Conservation (phyloP, 2,113 vertebrate species). For the Rhinichthys klamathensis region DNA sequence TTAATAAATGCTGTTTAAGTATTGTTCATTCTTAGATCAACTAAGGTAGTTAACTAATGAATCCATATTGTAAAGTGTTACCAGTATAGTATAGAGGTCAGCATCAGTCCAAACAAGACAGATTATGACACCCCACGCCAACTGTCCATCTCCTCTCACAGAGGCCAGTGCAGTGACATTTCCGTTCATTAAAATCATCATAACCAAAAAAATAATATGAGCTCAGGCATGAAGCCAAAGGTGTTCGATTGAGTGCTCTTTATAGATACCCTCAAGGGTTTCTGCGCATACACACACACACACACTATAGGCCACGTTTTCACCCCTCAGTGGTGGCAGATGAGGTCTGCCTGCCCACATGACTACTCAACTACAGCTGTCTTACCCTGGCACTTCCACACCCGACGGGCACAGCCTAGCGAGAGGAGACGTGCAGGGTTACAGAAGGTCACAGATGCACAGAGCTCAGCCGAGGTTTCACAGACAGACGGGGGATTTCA, state of each 20-base stretch:
- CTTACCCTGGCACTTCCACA: slow-evolving; percentile 50
- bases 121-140: neutral
- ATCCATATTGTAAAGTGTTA: no score
- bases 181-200: neutral
- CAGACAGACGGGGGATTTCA: slow-evolving; percentile 47
- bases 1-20: no score
- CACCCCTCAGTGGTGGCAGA: slow-evolving; percentile 52
- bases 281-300: neutral
- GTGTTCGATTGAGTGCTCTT: neutral
- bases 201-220: neutral
- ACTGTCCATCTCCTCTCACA: neutral
- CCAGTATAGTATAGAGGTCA: neutral
- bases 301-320: neutral
- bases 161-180: slow-evolving; percentile 2
- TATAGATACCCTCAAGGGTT: slow-evolving; percentile 41
- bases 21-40: no score
- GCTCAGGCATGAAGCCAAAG: neutral
- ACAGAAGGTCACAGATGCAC: slow-evolving; percentile 69
- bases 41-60: no score
- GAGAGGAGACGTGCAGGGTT: slow-evolving; percentile 35
- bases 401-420: slow-evolving; percentile 37
- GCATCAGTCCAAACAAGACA: neutral
- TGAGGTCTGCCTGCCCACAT: slow-evolving; percentile 49
- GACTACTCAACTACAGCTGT: slow-evolving; percentile 50
- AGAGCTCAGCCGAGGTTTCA: slow-evolving; percentile 62